A percentile compares a stretch with the other conserved stretches of the same genome.
Evolutionary conservation across 1,140 invertebrate species (phyloP).

Genomic region (Drosophila triauraria): DNA sequence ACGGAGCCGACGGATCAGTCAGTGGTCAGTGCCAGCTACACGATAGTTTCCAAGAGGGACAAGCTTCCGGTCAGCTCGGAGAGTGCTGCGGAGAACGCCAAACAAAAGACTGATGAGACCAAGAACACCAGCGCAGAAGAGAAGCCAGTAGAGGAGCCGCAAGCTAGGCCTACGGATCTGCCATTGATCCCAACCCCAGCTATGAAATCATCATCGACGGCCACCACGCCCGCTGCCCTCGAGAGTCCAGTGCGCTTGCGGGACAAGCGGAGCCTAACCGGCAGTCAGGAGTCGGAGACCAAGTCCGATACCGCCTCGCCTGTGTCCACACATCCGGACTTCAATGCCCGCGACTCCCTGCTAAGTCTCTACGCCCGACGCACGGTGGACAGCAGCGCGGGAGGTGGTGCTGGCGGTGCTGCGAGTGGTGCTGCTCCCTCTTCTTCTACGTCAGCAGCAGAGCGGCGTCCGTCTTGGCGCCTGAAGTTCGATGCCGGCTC

Average conservation of each 20-base stretch:
- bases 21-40: slow-evolving; percentile 79
- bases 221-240: slow-evolving; percentile 50
- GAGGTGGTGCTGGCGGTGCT: slow-evolving; percentile 25
- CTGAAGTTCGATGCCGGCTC: slow-evolving; percentile 94
- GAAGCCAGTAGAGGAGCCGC: slow-evolving; percentile 9
- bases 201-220: slow-evolving; percentile 34
- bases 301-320: slow-evolving; percentile 72
- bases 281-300: slow-evolving; percentile 56
- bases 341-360: slow-evolving; percentile 72
- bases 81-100: slow-evolving; percentile 12
- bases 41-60: slow-evolving; percentile 67
- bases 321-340: slow-evolving; percentile 54
- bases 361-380: slow-evolving; percentile 69
- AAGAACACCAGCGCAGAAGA: slow-evolving; percentile 25
- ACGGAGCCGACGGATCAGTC: slow-evolving; percentile 25
- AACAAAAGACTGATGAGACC: slow-evolving; percentile 71
- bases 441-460: slow-evolving; percentile 79
- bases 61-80: slow-evolving; percentile 26
- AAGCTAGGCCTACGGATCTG: slow-evolving; percentile 59
- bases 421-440: slow-evolving; percentile 30
- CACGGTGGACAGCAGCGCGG: slow-evolving; percentile 46
- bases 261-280: slow-evolving; percentile 70
- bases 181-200: slow-evolving; percentile 39
- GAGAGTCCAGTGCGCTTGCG: slow-evolving; percentile 82
- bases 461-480: slow-evolving; percentile 95